Evolutionary conservation across 2,113 vertebrate genomes (phyloP), one percentile per base, ranked within the genome.

Genomic region (Halcyon senegalensis): DNA sequence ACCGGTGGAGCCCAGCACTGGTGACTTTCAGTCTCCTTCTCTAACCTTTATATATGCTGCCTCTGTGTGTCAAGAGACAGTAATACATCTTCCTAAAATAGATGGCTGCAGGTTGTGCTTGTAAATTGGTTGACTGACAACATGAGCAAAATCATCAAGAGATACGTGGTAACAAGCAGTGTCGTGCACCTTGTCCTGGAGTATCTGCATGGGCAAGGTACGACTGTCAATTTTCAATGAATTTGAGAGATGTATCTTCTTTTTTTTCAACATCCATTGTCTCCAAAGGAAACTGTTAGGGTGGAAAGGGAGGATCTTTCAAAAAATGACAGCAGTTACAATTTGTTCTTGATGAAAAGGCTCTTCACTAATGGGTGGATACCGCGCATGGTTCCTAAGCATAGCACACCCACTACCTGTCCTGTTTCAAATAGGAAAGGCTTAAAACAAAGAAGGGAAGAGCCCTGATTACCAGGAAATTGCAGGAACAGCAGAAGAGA

Each of bases 371-470:
- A 66, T 80, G 93, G 95, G 94, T 92, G 87, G 92, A 72, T 91
- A 80, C 77, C 46, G 58, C 3, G 2, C 69, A 12, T 24, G 53
- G 89, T 96, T 96, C 92, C 89, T 84, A 16, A 66, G 86, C 1
- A 2, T 19, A 76, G 93, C 95, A 96, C 89, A 93, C 86, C 84
- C 94, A 94, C 53, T 91, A 84, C 77, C 87, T 91, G 59, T 93
- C 77, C 93, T 0, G 3, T 77, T 90, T 83, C 84, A 87, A 73
- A 90, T 91, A 92, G 96, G 96, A 96, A 96, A 67, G 50, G 87
- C 94, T 94, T 94, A 79, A 91, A 95, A 97, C 94, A 96, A 96
- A 96, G 90, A 59, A 92, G 89, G 95, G 90, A 96, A 97, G 81
- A 92, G 23, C 80, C 17, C 50, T 95, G 69, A 96, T 95, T 96